Evolutionary conservation across 1,140 invertebrate species (phyloP).

Genomic region (Aphidius ervi): DNA sequence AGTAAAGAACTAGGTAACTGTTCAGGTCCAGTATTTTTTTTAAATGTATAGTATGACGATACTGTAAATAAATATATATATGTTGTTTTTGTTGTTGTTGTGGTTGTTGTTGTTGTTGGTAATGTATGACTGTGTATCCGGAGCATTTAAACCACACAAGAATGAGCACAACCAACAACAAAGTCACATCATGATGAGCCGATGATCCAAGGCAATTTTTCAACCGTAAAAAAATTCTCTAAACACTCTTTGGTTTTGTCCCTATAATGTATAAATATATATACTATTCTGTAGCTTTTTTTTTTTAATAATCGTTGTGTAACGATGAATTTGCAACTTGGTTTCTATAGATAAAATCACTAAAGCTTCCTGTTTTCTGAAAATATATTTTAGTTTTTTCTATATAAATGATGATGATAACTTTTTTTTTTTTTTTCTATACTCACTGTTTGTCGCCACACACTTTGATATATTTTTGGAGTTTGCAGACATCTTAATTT

Average conservation of each 20-base stretch:
- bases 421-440: too few relatives aligned
- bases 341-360: slow-evolving; percentile 20
- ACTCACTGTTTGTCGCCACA: not conserved
- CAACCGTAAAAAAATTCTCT: slow-evolving; percentile 20
- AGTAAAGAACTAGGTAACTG: too few relatives aligned
- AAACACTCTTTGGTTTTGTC: not conserved
- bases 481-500: slow-evolving; percentile 16
- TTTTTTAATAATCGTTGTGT: slow-evolving; percentile 33
- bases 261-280: too few relatives aligned
- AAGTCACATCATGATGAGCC: slow-evolving; percentile 19
- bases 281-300: not conserved
- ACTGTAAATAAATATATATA: too few relatives aligned
- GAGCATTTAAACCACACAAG: slow-evolving; percentile 24
- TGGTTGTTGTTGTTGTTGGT: not conserved
- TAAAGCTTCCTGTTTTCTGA: slow-evolving; percentile 18
- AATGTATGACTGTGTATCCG: slow-evolving; percentile 10
- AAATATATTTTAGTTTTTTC: slow-evolving; percentile 3
- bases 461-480: slow-evolving; percentile 19
- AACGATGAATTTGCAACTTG: slow-evolving; percentile 47
- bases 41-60: slow-evolving; percentile 3
- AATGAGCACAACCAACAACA: slow-evolving; percentile 23
- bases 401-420: not conserved
- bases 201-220: slow-evolving; percentile 24
- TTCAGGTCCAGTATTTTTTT: not conserved
- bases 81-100: too few relatives aligned